Evolutionary conservation across 2,113 vertebrate genomes (phyloP).

Genomic region (Bucco capensis): DNA sequence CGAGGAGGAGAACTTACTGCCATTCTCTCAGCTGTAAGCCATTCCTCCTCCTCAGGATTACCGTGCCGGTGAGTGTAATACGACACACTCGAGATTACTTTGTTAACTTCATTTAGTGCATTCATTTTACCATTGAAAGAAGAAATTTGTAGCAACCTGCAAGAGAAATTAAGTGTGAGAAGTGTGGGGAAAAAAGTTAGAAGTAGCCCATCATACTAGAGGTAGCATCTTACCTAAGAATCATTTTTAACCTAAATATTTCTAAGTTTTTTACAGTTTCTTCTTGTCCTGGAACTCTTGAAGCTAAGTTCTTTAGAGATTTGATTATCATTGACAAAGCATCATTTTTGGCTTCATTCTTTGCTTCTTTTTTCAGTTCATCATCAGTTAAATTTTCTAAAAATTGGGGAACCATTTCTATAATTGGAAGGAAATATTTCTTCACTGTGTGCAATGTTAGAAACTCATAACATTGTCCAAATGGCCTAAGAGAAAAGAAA

Average conservation of each 20-base stretch:
- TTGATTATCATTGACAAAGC: constrained; percentile 99
- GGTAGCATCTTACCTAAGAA: constrained; percentile 90
- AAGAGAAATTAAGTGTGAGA: constrained; percentile 48
- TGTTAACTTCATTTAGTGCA: constrained; percentile 99
- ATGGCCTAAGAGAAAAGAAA: constrained; percentile 82
- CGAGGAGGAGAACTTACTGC: constrained; percentile 80
- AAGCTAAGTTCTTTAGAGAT: constrained; percentile 98
- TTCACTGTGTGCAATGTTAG: constrained; percentile 98
- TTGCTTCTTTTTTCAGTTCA: constrained; percentile 99
- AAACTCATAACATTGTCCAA: constrained; percentile 99
- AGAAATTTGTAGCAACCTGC: constrained; percentile 99
- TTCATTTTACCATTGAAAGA: constrained; percentile 99
- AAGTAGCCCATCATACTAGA: not conserved
- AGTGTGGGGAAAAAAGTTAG: not conserved
- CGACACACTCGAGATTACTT: constrained; percentile 98
- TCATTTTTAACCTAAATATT: constrained; percentile 99
- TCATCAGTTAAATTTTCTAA: constrained; percentile 99
- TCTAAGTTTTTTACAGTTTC: constrained; percentile 99
- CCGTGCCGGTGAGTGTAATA: constrained; percentile 98
- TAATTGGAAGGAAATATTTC: constrained; percentile 98
- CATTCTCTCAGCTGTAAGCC: constrained; percentile 99
- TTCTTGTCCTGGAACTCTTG: constrained; percentile 97
- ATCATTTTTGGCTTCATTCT: constrained; percentile 99
- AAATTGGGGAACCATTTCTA: constrained; percentile 99
- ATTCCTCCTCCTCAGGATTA: constrained; percentile 97